phyloP scores from a whole-genome alignment of 2,113 vertebrate species.

The Odocoileus hemionus region DNA sequence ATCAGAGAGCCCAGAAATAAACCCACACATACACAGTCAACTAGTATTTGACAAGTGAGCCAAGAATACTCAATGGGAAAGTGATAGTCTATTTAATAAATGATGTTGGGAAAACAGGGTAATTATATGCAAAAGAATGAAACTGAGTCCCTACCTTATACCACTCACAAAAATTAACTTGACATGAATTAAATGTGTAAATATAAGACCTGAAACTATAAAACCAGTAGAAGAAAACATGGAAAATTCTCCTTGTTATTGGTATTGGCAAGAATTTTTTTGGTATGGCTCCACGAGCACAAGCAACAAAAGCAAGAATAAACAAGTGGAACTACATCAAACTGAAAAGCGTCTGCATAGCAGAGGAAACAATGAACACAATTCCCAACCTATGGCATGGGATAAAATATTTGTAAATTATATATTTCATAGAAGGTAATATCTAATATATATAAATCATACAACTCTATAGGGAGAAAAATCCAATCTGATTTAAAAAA shows the following conservation, averaged over 20 bases:
- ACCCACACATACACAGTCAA: neutral
- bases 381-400: neutral
- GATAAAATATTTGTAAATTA: neutral
- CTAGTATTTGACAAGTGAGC: neutral
- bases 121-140: neutral
- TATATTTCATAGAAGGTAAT: neutral
- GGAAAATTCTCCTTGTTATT: neutral
- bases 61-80: neutral
- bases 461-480: neutral
- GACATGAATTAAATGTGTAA: neutral
- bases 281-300: neutral
- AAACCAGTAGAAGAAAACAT: neutral
- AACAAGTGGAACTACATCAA: neutral
- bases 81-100: neutral
- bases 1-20: neutral
- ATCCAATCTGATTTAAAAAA: neutral
- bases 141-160: neutral
- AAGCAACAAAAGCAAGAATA: neutral
- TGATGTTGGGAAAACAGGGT: neutral
- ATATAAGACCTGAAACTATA: neutral
- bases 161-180: neutral
- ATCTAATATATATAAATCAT: neutral
- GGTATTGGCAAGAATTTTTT: neutral
- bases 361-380: neutral
- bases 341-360: neutral